Percentiles rank a stretch among this genome's conserved stretches.
These are phyloP conservation scores for Aselliscus stoliczkanus DNA, from an alignment of 2,797 vertebrate genomes.

Conservation along the genomic window DNA sequence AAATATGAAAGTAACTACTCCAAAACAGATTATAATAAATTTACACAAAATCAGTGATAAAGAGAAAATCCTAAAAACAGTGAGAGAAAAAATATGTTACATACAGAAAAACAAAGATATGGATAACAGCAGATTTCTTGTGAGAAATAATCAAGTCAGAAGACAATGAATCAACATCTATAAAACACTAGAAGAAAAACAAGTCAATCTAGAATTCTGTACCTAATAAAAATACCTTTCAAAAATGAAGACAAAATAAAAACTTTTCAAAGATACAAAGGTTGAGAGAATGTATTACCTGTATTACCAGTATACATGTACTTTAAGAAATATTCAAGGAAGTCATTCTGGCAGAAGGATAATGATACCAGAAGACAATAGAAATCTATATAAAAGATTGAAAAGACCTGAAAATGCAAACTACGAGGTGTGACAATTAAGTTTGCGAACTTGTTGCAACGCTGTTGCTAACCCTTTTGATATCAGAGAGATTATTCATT, in stretches of 20 bases:
- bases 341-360: neutral
- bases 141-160: neutral
- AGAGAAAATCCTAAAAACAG: neutral
- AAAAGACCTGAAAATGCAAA: neutral
- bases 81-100: neutral
- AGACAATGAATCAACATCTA: neutral
- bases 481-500: too few relatives aligned
- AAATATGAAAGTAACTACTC: neutral
- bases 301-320: neutral
- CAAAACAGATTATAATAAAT: neutral
- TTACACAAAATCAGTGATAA: neutral
- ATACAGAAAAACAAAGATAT: neutral
- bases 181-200: neutral
- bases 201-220: neutral
- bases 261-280: neutral
- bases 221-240: neutral
- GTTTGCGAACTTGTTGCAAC: too few relatives aligned
- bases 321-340: neutral
- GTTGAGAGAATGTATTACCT: neutral
- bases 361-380: neutral
- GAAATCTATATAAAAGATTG: neutral
- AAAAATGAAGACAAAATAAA: neutral
- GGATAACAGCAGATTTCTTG: neutral
- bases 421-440: neutral
- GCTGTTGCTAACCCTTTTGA: too few relatives aligned